These are phyloP conservation scores for Tenrec ecaudatus DNA, from an alignment of 2,113 vertebrate genomes.

Conservation along the genomic window DNA sequence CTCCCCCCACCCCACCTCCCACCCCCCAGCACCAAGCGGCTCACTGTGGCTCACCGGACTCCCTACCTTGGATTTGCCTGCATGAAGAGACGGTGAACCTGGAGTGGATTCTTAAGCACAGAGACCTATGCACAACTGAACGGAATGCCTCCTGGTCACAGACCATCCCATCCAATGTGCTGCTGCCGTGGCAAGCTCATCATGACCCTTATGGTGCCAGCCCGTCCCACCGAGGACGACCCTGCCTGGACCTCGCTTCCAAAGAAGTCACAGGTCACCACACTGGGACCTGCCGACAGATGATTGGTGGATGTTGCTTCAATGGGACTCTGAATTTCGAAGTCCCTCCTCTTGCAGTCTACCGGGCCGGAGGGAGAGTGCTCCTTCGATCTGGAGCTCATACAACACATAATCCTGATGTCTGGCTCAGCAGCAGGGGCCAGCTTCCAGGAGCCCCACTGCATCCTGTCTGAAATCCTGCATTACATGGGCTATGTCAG, in stretches of 20 bases:
- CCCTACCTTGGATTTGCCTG: background rate
- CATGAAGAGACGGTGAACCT: background rate
- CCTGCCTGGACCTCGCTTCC: no score
- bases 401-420: background rate
- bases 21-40: background rate
- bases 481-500: background rate
- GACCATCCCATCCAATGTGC: background rate
- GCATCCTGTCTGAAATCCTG: background rate
- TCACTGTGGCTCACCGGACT: background rate
- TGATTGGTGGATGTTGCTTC: background rate
- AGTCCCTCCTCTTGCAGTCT: background rate
- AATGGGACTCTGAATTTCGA: background rate
- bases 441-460: background rate
- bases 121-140: background rate
- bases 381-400: background rate
- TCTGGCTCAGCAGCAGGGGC: background rate
- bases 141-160: background rate
- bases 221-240: background rate
- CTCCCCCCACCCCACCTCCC: no score
- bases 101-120: background rate
- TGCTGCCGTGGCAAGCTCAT: background rate
- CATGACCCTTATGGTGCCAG: background rate
- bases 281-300: background rate
- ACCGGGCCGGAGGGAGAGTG: background rate
- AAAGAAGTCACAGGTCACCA: no score